Evolutionary conservation across 2,888 invertebrate species (phyloP).

Genomic region (Scelioninae gen. 2): DNA sequence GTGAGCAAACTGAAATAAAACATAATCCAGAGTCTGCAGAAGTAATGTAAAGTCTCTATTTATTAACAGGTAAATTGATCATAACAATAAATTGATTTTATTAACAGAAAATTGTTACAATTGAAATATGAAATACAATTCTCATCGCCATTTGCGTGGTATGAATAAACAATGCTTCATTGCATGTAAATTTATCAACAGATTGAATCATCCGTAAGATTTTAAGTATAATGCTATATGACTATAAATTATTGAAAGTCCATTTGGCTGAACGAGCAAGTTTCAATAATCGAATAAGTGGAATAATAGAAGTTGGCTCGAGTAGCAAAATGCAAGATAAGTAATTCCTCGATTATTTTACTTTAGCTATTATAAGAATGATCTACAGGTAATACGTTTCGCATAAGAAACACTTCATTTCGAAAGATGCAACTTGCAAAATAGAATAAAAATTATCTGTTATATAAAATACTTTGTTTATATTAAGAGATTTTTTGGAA

Average conservation of each 20-base stretch:
- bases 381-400: slow-evolving; percentile 45
- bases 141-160: neutral
- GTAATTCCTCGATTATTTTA: slow-evolving; percentile 35
- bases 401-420: slow-evolving; percentile 16
- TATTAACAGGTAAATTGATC: too few species aligned
- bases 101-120: too few species aligned
- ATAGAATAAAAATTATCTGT: neutral
- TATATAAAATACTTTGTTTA: neutral
- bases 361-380: slow-evolving; percentile 33
- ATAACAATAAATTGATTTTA: too few species aligned
- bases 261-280: slow-evolving; percentile 44
- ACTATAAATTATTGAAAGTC: slow-evolving; percentile 43
- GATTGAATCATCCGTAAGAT: slow-evolving; percentile 27
- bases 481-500: neutral
- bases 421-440: slow-evolving; percentile 4
- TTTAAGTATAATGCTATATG: slow-evolving; percentile 35
- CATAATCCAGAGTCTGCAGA: too few species aligned
- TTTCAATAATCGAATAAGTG: slow-evolving; percentile 46
- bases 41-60: too few species aligned
- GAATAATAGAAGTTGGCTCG: slow-evolving; percentile 50
- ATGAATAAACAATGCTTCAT: neutral
- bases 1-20: too few species aligned
- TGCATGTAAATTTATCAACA: slow-evolving; percentile 13
- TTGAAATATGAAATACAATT: neutral
- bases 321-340: slow-evolving; percentile 42